Evolutionary conservation across 2,797 vertebrate species (phyloP).

Genomic region (Macrochelys suwanniensis): DNA sequence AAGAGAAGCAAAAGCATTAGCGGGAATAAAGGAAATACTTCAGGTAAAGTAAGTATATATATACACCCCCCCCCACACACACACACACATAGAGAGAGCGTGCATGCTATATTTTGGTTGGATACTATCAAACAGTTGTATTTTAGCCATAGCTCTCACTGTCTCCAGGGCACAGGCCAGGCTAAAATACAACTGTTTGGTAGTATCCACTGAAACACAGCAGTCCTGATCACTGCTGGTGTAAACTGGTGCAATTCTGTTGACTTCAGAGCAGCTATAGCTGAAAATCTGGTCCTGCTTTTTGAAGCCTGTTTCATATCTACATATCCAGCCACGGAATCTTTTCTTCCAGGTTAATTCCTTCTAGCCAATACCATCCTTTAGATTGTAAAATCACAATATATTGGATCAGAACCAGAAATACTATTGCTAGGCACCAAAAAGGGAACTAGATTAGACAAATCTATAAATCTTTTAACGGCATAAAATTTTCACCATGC

Average conservation of each 20-base stretch:
- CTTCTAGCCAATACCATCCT: conserved; percentile 32
- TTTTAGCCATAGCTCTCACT: no score
- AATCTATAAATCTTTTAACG: neutral
- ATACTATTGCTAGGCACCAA: neutral
- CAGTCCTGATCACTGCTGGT: neutral
- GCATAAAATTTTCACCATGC: neutral
- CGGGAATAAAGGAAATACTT: neutral
- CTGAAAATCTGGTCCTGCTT: neutral
- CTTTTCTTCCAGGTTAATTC: conserved; percentile 12
- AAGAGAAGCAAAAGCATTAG: neutral
- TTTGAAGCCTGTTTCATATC: conserved; percentile 39
- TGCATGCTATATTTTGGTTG: no score
- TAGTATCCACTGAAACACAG: neutral
- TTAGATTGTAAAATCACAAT: neutral
- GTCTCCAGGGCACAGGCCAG: no score
- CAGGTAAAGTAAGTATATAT: neutral
- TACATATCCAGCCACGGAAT: conserved; percentile 32
- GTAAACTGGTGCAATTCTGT: neutral
- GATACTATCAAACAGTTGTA: no score
- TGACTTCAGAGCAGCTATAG: neutral
- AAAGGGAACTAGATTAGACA: neutral
- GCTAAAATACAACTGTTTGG: neutral
- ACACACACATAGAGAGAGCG: no score
- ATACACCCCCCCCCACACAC: no score
- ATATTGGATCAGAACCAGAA: conserved; percentile 4